Conservation (phyloP, 2,113 vertebrate genomes). For the Corythoichthys haematopterus region DNA sequence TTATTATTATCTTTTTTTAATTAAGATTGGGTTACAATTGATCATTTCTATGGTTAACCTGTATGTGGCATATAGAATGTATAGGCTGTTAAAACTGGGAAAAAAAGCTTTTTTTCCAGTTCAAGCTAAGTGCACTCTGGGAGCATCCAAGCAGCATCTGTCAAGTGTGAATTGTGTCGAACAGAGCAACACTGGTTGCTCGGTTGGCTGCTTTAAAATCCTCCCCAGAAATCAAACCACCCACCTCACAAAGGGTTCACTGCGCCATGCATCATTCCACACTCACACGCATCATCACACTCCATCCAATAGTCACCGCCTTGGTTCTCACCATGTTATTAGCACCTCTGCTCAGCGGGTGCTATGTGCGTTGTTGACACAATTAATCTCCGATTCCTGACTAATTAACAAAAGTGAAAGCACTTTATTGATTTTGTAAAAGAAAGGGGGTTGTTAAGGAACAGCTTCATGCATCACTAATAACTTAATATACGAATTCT, state of each 20-base stretch:
- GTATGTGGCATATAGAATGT: constrained; percentile 12
- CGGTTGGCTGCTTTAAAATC: constrained; percentile 15
- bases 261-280: constrained; percentile 16
- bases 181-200: constrained; percentile 10
- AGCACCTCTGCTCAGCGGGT: constrained; percentile 44
- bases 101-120: constrained; percentile 5
- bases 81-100: constrained; percentile 28
- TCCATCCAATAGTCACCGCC: constrained; percentile 11
- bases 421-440: background rate
- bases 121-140: background rate
- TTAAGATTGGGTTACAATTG: constrained; percentile 22
- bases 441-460: background rate
- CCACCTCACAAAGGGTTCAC: constrained; percentile 23
- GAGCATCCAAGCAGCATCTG: constrained; percentile 4
- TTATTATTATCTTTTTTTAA: constrained; percentile 7
- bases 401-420: background rate
- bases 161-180: constrained; percentile 13
- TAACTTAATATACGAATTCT: constrained; percentile 2
- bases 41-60: constrained; percentile 26
- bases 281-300: constrained; percentile 25
- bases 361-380: constrained; percentile 19
- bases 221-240: constrained; percentile 15
- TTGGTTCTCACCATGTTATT: constrained; percentile 35
- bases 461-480: background rate
- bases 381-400: constrained; percentile 5